Base-by-base conservation (phyloP, 1,140 invertebrate species). In the Drosophila suzukii region DNA sequence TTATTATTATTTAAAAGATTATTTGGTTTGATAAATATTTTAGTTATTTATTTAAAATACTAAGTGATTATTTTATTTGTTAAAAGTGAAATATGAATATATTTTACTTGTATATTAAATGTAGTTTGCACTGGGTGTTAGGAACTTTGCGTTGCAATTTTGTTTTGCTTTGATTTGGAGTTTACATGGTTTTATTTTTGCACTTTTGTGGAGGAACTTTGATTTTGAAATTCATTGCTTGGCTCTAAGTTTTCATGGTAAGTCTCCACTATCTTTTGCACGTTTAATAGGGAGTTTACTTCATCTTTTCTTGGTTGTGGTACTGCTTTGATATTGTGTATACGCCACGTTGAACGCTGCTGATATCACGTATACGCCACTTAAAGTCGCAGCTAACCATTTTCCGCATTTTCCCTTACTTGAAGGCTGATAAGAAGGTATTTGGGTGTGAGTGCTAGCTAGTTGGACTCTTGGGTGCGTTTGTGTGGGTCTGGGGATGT, bases 181-280 rank as follows among this genome's bases (percentile, higher is more conserved):
- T 41, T 68, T 70, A 71, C 67, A 71, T 71, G 1, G 17, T 17
- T 32, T 11, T 12, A 1, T n/a, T 46, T 79, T 68, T 74, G 68
- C 73, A 61, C 58, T 62, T 72, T 72, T 1, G 27, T 46, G 7
- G 30, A 86, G 82, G 83, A 86, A 82, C 82, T 86, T 67, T 74
- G 44, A 49, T 61, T 32, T 44, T 58, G 0, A 10, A 49, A 17
- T 30, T 0, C 13, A 39, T 36, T 36, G 10, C 32, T 60, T 67
- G 27, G 13, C 32, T 38, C n/a, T 4, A 44, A 17, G 17, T 36
- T 60, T 34, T 20, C 55, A 57, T 44, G 13, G 24, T 17, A 12
- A 6, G 8, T 27, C 6, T 27, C n/a, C 24, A 41, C 3, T 15
- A 8, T 13, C 8, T 51, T n/a, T 44, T 46, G 3, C 5, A 20